A percentile compares a stretch with the other conserved stretches of the same genome.
Conservation (phyloP, 2,113 vertebrate genomes). For the Merops nubicus region DNA sequence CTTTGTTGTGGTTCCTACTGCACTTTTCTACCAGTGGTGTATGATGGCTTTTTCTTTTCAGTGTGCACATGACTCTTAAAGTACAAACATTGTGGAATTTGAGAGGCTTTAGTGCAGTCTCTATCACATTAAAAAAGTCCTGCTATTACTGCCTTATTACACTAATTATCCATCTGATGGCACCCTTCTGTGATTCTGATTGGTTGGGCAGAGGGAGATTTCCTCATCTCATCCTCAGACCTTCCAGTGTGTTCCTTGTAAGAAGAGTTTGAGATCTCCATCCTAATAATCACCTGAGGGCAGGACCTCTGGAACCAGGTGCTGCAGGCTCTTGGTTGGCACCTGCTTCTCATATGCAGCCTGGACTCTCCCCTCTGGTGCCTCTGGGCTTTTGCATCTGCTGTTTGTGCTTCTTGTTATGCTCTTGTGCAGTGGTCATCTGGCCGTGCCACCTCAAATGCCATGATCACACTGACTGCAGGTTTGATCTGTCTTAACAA, state of each 20-base stretch:
- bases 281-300: not conserved
- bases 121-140: not conserved
- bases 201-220: not conserved
- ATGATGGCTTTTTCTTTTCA: not conserved
- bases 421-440: not conserved
- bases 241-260: not conserved
- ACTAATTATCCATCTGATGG: not conserved
- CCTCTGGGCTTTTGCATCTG: not conserved
- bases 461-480: not conserved
- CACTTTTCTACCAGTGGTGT: not conserved
- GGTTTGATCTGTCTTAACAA: not conserved
- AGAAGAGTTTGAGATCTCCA: not conserved
- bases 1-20: not conserved
- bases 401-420: not conserved
- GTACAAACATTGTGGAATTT: not conserved
- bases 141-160: not conserved
- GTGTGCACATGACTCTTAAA: not conserved
- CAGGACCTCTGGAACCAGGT: not conserved
- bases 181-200: not conserved
- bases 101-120: not conserved
- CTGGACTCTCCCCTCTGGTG: not conserved
- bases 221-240: not conserved
- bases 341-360: not conserved
- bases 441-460: not conserved
- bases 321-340: not conserved